Percentiles rank a stretch among this genome's conserved stretches.
Evolutionary conservation across 2,797 vertebrate genomes (phyloP).

Genomic region (Zonotrichia albicollis): DNA sequence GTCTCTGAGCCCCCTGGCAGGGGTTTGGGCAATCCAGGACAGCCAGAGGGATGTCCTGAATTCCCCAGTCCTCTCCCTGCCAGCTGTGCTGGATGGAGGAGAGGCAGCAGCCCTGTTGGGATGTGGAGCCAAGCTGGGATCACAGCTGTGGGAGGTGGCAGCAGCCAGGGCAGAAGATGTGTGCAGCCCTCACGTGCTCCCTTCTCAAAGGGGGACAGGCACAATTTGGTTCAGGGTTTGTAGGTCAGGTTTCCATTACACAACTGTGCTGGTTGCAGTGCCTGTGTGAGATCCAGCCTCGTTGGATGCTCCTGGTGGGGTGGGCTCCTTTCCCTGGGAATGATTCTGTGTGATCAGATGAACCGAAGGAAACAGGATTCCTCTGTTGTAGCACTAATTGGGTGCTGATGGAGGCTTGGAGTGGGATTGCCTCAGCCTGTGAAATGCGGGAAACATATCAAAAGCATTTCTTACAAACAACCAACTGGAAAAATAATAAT

Average conservation of each 20-base stretch:
- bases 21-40: too few relatives aligned
- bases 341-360: background rate
- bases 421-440: background rate
- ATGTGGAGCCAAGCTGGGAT: background rate
- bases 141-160: background rate
- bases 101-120: background rate
- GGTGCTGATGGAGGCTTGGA: background rate
- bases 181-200: accelerated
- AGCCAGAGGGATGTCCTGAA: too few relatives aligned
- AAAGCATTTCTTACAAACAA: background rate
- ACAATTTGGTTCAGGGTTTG: constrained; percentile 36
- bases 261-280: background rate
- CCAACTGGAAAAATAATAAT: background rate
- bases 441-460: background rate
- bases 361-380: background rate
- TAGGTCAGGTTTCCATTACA: constrained; percentile 31
- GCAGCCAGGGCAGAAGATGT: background rate
- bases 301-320: background rate
- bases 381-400: background rate
- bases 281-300: background rate
- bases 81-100: background rate
- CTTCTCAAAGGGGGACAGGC: background rate
- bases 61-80: background rate
- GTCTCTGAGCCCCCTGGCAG: too few relatives aligned
- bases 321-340: background rate